A percentile compares a stretch with the other conserved stretches of the same genome.
Conservation (phyloP, 2,888 invertebrate species). For the Stictocephala bisonia region DNA sequence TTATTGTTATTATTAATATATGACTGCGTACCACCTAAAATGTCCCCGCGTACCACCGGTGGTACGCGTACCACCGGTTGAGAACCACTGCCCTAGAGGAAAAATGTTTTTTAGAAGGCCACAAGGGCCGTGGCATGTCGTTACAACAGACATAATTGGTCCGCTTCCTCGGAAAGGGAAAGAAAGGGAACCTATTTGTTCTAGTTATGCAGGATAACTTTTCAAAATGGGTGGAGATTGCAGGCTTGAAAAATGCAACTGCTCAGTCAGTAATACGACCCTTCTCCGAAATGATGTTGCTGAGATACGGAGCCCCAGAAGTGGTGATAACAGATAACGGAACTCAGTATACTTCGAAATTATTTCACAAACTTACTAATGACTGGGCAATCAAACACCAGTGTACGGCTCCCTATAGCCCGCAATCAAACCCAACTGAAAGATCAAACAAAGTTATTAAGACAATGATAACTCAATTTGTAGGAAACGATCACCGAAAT, state of each 20-base stretch:
- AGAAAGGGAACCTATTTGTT: conserved; percentile 53
- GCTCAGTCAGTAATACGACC: conserved; percentile 41
- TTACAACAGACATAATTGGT: conserved; percentile 58
- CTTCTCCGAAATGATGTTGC: conserved; percentile 15
- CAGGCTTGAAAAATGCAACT: conserved; percentile 52
- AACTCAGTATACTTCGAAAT: conserved; percentile 53
- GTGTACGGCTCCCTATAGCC: conserved; percentile 57
- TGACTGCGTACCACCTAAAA: too few species aligned
- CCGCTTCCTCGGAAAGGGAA: conserved; percentile 58
- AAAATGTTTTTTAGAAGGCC: conserved; percentile 50
- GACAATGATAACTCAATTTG: conserved; percentile 60
- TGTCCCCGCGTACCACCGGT: too few species aligned
- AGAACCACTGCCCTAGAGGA: too few species aligned
- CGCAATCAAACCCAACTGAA: conserved; percentile 62
- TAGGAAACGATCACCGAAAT: conserved; percentile 56
- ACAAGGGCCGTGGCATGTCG: conserved; percentile 56
- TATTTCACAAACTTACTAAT: conserved; percentile 40
- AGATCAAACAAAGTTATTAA: conserved; percentile 59
- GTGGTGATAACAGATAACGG: conserved; percentile 59
- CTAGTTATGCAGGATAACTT: conserved; percentile 58
- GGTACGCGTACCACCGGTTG: too few species aligned
- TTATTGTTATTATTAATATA: too few species aligned
- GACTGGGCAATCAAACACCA: conserved; percentile 49
- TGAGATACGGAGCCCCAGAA: conserved; percentile 42
- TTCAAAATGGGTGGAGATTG: conserved; percentile 54